Conservation (phyloP, 2,888 invertebrate genomes). For the Actias luna region DNA sequence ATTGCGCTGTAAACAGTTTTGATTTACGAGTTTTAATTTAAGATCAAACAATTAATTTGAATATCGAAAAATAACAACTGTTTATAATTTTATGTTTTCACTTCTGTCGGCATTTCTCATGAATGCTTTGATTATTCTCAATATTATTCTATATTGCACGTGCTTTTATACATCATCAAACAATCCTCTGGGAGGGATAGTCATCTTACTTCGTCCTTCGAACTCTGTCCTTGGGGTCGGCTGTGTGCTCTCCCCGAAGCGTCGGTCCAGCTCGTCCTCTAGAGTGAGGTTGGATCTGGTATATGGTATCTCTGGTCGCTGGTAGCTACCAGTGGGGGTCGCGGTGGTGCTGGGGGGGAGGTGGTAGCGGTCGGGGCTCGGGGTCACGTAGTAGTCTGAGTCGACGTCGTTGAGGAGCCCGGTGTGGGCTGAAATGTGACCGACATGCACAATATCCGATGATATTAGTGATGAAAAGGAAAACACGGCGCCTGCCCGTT, state of each 20-base stretch:
- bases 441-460: slow-evolving; percentile 75
- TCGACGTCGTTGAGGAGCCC: slow-evolving; percentile 91
- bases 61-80: too few relatives aligned
- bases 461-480: slow-evolving; percentile 41
- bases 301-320: slow-evolving; percentile 54
- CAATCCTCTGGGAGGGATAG: slow-evolving; percentile 88
- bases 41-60: too few relatives aligned
- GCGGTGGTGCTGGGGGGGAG: slow-evolving; percentile 22
- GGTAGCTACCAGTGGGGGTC: too few relatives aligned
- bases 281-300: slow-evolving; percentile 47
- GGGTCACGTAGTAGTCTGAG: slow-evolving; percentile 85
- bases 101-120: too few relatives aligned
- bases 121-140: too few relatives aligned
- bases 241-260: slow-evolving; percentile 85
- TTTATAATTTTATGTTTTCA: too few relatives aligned
- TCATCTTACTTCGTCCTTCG: slow-evolving; percentile 75
- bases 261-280: slow-evolving; percentile 82
- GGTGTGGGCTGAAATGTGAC: slow-evolving; percentile 84
- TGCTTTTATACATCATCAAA: slow-evolving; percentile 89
- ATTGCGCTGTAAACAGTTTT: too few relatives aligned
- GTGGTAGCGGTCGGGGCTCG: slow-evolving; percentile 59
- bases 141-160: slow-evolving; percentile 4
- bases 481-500: slow-evolving; percentile 22
- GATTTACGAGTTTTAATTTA: too few relatives aligned
- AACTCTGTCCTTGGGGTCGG: slow-evolving; percentile 54